A percentile compares a stretch with the other conserved stretches of the same genome.
These are phyloP conservation scores for Haliclona indistincta DNA, from an alignment of 37 sponge, comb jelly and placozoan species.

Conservation along the genomic window DNA sequence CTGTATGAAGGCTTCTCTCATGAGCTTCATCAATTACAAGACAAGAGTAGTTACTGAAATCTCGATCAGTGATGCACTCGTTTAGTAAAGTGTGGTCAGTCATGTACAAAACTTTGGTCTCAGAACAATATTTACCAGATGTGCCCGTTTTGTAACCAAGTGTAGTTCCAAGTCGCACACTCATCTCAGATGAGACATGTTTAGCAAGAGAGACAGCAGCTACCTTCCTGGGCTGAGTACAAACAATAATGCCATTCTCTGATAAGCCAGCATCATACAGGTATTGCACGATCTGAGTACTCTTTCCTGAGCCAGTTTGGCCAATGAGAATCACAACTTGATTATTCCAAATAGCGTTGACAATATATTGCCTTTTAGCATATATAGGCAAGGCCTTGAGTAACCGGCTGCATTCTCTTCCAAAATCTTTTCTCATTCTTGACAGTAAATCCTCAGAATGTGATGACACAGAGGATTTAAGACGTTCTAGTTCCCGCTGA, in stretches of 20 bases:
- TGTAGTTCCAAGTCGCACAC: slow-evolving; percentile 22
- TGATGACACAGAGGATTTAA: neutral
- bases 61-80: slow-evolving; percentile 51
- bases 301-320: slow-evolving; percentile 94
- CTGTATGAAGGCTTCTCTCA: slow-evolving; percentile 84
- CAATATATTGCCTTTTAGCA: slow-evolving; percentile 8
- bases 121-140: slow-evolving; percentile 18
- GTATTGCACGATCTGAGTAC: slow-evolving; percentile 90
- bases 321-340: slow-evolving; percentile 75
- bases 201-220: slow-evolving; percentile 83
- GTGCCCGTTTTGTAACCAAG: slow-evolving; percentile 63
- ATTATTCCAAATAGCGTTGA: neutral
- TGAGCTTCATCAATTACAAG: slow-evolving; percentile 87
- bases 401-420: slow-evolving; percentile 44
- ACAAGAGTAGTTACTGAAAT: slow-evolving; percentile 56
- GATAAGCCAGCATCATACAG: slow-evolving; percentile 71
- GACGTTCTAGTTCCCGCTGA: neutral
- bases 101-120: slow-evolving; percentile 48
- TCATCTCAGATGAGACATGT: slow-evolving; percentile 64
- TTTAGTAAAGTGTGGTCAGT: slow-evolving; percentile 75
- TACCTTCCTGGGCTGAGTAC: slow-evolving; percentile 87
- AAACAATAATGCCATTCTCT: slow-evolving; percentile 46
- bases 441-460: neutral
- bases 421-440: slow-evolving; percentile 31
- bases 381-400: slow-evolving; percentile 18